These are phyloP conservation scores for Schizopygopsis pylzovi DNA, from an alignment of 2,797 vertebrate genomes.

Conservation along the genomic window DNA sequence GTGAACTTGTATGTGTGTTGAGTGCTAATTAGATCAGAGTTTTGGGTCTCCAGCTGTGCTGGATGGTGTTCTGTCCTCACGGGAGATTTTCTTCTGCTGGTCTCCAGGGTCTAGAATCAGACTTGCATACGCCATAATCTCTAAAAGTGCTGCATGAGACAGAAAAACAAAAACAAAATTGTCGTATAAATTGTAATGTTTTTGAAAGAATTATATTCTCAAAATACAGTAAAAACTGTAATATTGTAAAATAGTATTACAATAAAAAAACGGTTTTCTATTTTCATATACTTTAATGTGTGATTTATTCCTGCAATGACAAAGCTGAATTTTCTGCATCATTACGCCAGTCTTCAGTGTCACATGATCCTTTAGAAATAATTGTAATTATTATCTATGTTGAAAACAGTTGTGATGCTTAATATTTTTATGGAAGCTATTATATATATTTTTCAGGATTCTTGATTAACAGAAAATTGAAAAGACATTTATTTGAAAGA, in stretches of 20 bases:
- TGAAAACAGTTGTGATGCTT: slow-evolving; percentile 2
- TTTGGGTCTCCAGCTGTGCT: slow-evolving; percentile 3
- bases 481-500: not conserved
- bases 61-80: not conserved
- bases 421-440: not conserved
- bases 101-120: slow-evolving; percentile 34
- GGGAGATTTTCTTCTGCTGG: slow-evolving; percentile 13
- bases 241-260: no score
- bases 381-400: not conserved
- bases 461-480: not conserved
- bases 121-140: not conserved
- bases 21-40: slow-evolving; percentile 37
- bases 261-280: no score
- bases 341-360: no score
- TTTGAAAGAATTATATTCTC: not conserved
- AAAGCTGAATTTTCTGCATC: no score
- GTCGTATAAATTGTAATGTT: not conserved
- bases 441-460: not conserved
- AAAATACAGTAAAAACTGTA: no score
- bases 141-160: slow-evolving; percentile 30
- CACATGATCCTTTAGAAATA: no score
- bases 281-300: no score
- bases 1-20: not conserved
- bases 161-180: not conserved
- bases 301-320: no score